These are phyloP conservation scores for Lichenostomus cassidix DNA, from an alignment of 2,113 vertebrate genomes.

Conservation along the genomic window DNA sequence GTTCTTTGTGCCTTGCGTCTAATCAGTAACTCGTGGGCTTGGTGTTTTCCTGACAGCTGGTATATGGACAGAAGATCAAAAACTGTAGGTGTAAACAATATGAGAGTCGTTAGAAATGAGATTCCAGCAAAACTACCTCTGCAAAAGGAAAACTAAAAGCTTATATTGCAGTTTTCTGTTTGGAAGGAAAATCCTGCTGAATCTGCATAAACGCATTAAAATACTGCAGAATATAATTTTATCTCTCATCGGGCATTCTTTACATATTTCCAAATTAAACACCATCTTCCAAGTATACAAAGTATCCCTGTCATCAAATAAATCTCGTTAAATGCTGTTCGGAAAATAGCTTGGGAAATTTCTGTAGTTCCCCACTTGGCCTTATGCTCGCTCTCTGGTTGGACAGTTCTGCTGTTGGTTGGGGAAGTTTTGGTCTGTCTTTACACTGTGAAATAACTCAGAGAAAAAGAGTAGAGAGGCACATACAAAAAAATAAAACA, in stretches of 20 bases:
- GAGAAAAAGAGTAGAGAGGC: not conserved
- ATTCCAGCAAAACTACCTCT: not conserved
- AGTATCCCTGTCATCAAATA: not conserved
- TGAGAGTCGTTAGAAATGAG: not conserved
- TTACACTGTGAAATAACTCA: not conserved
- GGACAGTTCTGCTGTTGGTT: not conserved
- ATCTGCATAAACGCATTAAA: not conserved
- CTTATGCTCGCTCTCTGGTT: not conserved
- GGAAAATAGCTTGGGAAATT: not conserved
- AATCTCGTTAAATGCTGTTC: not conserved
- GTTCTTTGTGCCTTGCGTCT: not conserved
- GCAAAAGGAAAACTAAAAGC: not conserved
- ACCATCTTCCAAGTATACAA: not conserved
- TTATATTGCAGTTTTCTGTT: not conserved
- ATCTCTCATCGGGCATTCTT: not conserved
- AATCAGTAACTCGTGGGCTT: not conserved
- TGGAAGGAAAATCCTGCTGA: not conserved
- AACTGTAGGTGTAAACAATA: not conserved
- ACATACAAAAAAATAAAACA: not conserved
- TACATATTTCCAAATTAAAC: not conserved
- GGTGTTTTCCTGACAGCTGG: slow-evolving; percentile 9
- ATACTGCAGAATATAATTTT: not conserved
- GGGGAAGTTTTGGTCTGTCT: not conserved
- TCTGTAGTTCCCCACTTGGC: not conserved
- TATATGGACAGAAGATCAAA: not conserved